Base-by-base conservation (phyloP, 1,140 invertebrate species). In the Lamellibrachia luymesi region DNA sequence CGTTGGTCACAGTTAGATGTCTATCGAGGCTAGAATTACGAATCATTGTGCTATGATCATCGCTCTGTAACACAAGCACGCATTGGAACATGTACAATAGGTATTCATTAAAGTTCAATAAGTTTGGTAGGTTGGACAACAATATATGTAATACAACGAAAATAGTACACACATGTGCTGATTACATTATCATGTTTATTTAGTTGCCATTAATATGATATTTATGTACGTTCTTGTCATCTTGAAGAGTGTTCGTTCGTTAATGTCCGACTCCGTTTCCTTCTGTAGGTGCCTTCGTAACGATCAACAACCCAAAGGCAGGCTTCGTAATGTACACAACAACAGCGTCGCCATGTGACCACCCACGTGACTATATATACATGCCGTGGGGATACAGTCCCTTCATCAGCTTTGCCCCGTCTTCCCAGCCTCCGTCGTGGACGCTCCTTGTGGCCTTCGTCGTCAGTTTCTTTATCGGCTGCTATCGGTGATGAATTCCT, bases 261-360 rank as follows among this genome's bases (percentile, higher is more conserved):
- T 89, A 38, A 92, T 50, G 22, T 50, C 90, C 52, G 27, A 93
- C 8, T n/a, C 93, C 13, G 51, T 22, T 93, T 94, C 17, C 25
- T 90, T 93, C 51, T 91, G 27, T 51, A 94, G 93, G 93, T 27
- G 51, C 80, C 10, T 13, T 22, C n/a, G 50, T 93, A 50, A 91
- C 90, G 90, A 94, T 94, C 50, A 91, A 94, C 49, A 25, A 91
- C 52, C 50, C 93, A 27, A 49, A 49, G 13, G 22, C 38, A 22
- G 93, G 93, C 4, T 94, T 94, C 52, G 91, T 56, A 56, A 94
- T 94, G 25, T 94, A 94, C 92, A 80, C 93, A 2, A 92, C 25
- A 13, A 49, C 27, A 22, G 27, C 2, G 25, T 56, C 80, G 49
- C 90, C 92, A 13, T 94, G 93, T 93, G 92, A 93, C 17, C 92